Evolutionary conservation across 2,797 vertebrate species (phyloP).

Genomic region (Scarus forsteni): DNA sequence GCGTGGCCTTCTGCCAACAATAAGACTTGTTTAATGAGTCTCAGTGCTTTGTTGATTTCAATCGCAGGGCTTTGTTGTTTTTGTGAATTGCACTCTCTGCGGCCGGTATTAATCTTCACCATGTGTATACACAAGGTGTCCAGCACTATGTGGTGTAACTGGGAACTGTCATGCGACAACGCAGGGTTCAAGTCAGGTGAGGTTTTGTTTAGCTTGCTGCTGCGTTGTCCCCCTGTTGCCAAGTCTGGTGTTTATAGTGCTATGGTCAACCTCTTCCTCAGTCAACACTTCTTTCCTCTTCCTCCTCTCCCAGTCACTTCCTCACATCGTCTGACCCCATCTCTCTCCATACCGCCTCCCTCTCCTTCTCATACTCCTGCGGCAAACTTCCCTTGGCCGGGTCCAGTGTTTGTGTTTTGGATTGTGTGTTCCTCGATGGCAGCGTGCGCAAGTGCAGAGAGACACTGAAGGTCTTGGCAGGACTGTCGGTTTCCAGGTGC

Average conservation of each 20-base stretch:
- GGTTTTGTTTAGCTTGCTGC: constrained; percentile 62
- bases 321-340: constrained; percentile 22
- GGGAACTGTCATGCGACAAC: constrained; percentile 77
- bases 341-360: constrained; percentile 26
- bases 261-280: constrained; percentile 48
- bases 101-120: constrained; percentile 71
- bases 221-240: constrained; percentile 51
- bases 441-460: constrained; percentile 47
- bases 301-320: constrained; percentile 29
- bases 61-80: constrained; percentile 72
- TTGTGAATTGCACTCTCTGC: constrained; percentile 75
- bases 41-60: constrained; percentile 79
- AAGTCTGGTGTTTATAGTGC: constrained; percentile 57
- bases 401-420: constrained; percentile 76
- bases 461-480: constrained; percentile 54
- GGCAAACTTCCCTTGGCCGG: constrained; percentile 62
- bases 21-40: constrained; percentile 81
- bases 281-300: constrained; percentile 41
- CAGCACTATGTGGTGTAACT: constrained; percentile 63
- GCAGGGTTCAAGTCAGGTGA: constrained; percentile 63
- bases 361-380: constrained; percentile 40
- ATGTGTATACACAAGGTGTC: constrained; percentile 79
- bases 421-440: constrained; percentile 78
- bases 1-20: constrained; percentile 69
- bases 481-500: constrained; percentile 61